phyloP scores from a whole-genome alignment of 2,888 invertebrate genomes.

The Drosophila emarginata region DNA sequence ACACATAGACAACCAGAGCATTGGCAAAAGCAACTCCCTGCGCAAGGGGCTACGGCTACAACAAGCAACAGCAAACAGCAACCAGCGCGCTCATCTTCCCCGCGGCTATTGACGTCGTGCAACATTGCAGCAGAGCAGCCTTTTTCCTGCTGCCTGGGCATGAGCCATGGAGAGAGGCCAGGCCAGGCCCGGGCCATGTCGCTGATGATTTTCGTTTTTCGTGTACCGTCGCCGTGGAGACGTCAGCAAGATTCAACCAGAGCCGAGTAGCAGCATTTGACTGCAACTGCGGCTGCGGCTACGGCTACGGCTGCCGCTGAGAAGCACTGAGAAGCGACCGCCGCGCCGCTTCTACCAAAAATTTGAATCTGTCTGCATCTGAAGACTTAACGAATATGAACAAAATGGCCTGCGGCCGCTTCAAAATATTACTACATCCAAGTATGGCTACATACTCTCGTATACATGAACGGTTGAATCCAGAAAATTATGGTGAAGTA shows the following conservation, averaged over 20 bases:
- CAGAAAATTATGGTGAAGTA: constrained; percentile 44
- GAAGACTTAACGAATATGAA: constrained; percentile 79
- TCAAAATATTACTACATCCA: constrained; percentile 66
- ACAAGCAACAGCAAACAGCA: not conserved
- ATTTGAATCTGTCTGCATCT: constrained; percentile 80
- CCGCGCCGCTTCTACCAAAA: constrained; percentile 41
- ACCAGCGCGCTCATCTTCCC: constrained; percentile 22
- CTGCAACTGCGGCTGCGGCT: constrained; percentile 67
- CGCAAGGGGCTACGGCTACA: constrained; percentile 49
- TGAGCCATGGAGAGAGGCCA: constrained; percentile 25
- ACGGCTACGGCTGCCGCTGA: constrained; percentile 73
- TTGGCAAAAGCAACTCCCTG: constrained; percentile 41
- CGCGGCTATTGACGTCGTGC: constrained; percentile 16
- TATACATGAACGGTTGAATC: constrained; percentile 36
- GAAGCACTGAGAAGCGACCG: constrained; percentile 62
- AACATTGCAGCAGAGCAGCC: constrained; percentile 19
- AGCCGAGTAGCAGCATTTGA: constrained; percentile 50
- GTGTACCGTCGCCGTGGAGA: constrained; percentile 20
- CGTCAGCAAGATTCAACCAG: constrained; percentile 27
- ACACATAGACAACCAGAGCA: constrained; percentile 20
- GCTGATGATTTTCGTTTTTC: constrained; percentile 37
- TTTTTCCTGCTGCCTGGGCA: constrained; percentile 14
- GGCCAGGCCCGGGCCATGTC: constrained; percentile 48
- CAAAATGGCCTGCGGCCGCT: constrained; percentile 69
- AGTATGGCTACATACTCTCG: constrained; percentile 28